Evolutionary conservation across 2,888 invertebrate genomes (phyloP), one percentile per base, ranked within the genome.

Genomic region (Theretra japonica): DNA sequence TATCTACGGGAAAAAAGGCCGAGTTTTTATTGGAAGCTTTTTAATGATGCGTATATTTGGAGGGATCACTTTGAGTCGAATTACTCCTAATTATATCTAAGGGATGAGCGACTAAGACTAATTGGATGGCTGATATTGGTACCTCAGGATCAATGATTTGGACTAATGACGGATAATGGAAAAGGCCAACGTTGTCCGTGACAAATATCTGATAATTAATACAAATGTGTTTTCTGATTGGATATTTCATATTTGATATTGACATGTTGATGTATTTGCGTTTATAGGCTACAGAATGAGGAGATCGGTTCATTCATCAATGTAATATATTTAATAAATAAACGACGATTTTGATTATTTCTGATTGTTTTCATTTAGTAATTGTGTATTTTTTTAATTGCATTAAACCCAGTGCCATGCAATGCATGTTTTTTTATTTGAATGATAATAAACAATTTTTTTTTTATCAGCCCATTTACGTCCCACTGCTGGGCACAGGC

Each of bases 21-120:
- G 23, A 56, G 53, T 65, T 80, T 75, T 76, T 75, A 75, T 79
- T 56, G 19, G 23, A 41, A 41, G 56, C 23, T 56, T 65, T 60
- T 65, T 65, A 65, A 65, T 65, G 74, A 65, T 65, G 25, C 48
- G 60, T 60, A n/a, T 30, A 60, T 23, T 65, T 65, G 48, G 23
- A 65, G 7, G 23, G 65, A 23, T 23, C 65, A 65, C 41, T 15
- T 41, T 15, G 21, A 25, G 65, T 41, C 3, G 11, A 65, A 65
- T 41, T 65, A 65, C 7, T 65, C 23, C 17, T 65, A 41, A 62
- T 41, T 41, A 21, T 23, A 21, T 48, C 11, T 65, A 17, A 58
- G 21, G 57, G 15, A 11, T 15, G 57, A 23, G 15, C 23, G 17
- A 4, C 25, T 23, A 17, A 53, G 53, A n/a, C 6, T 53, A 53